Evolutionary conservation across 2,888 invertebrate genomes (phyloP).

Genomic region (Reticulitermes lucifugus): DNA sequence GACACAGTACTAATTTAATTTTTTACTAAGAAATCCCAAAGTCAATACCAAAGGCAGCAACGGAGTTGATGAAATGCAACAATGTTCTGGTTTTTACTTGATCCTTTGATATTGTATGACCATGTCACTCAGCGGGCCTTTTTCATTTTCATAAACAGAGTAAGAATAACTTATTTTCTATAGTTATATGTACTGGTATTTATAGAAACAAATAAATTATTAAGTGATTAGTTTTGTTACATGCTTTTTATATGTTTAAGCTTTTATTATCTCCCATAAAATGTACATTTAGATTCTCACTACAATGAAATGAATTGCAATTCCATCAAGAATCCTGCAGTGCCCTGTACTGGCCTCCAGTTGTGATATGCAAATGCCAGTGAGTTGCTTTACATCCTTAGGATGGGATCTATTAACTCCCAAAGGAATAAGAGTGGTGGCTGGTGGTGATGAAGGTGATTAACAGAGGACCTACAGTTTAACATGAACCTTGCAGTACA

Average conservation of each 20-base stretch:
- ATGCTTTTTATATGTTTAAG: neutral
- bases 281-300: neutral
- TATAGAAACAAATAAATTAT: conserved; percentile 42
- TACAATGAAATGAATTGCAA: no score
- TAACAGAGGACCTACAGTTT: no score
- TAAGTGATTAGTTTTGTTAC: conserved; percentile 29
- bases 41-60: conserved; percentile 36
- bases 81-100: conserved; percentile 24
- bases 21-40: conserved; percentile 34
- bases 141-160: conserved; percentile 34
- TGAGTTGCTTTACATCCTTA: no score
- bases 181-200: conserved; percentile 44
- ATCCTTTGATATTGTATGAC: conserved; percentile 39
- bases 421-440: no score
- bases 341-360: no score
- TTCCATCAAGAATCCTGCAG: no score
- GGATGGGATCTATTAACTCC: no score
- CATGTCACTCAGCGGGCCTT: conserved; percentile 28
- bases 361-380: no score
- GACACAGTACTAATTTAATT: conserved; percentile 24
- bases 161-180: conserved; percentile 46
- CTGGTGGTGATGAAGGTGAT: no score
- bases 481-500: no score
- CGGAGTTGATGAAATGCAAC: conserved; percentile 22
- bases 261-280: neutral